Evolutionary conservation across 2,888 invertebrate genomes (phyloP), one percentile per base, ranked within the genome.

Genomic region (Leistus spinibarbis): DNA sequence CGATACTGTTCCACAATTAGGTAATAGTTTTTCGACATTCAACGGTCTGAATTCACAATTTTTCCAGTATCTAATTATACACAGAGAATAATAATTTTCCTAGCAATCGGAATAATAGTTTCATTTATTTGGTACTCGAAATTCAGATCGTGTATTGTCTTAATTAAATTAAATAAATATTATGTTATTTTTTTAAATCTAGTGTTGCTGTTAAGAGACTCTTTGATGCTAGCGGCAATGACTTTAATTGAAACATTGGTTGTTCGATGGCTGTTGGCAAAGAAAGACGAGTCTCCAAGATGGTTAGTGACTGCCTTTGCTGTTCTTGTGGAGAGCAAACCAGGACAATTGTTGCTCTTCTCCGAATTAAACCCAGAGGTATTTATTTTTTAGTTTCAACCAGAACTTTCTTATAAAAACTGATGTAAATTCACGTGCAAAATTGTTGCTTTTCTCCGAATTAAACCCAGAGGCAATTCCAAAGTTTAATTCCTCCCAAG

Each of bases 1-100:
- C 72, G 83, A 86, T 0, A 87, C 87, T 16, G 86, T 89, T 24
- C 92, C 92, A 0, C 87, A 89, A 72, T 86, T 91, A 79, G 77
- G 90, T 89, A 83, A 84, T 84, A 82, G 75, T 20, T 70, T 76
- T n/a, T n/a, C n/a, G n/a, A n/a, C n/a, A n/a, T n/a, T n/a, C n/a
- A n/a, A n/a, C n/a, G n/a, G n/a, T n/a, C n/a, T n/a, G n/a, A n/a
- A n/a, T n/a, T n/a, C n/a, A n/a, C n/a, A n/a, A n/a, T n/a, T n/a
- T n/a, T n/a, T n/a, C n/a, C n/a, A n/a, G n/a, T n/a, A n/a, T n/a
- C n/a, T n/a, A n/a, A n/a, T n/a, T n/a, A n/a, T n/a, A n/a, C n/a
- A n/a, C n/a, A n/a, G n/a, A n/a, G n/a, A n/a, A n/a, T n/a, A n/a
- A n/a, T n/a, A n/a, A n/a, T n/a, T n/a, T n/a, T n/a, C n/a, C n/a